Evolutionary conservation across 2,797 vertebrate genomes (phyloP).

Genomic region (Pseudomugil gertrudae): DNA sequence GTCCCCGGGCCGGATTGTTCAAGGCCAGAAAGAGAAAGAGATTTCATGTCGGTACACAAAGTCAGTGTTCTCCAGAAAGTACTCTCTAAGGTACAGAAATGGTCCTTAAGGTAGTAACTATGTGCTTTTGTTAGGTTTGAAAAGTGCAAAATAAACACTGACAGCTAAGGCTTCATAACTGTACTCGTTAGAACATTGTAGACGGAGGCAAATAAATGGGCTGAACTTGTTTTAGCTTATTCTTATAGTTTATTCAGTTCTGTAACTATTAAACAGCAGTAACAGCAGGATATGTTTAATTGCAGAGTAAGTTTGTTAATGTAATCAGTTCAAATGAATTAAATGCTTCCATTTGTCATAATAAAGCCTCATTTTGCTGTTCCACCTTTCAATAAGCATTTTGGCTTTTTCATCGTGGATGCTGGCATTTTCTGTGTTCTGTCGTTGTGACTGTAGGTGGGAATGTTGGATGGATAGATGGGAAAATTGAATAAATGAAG

Average conservation of each 20-base stretch:
- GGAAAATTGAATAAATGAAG: background rate
- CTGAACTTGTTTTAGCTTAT: background rate
- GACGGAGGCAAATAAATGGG: background rate
- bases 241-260: background rate
- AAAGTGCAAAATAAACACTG: background rate
- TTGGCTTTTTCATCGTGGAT: background rate
- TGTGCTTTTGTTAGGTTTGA: background rate
- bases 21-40: background rate
- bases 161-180: background rate
- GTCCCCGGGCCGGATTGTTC: slow-evolving; percentile 1
- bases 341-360: background rate
- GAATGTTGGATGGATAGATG: background rate
- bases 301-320: background rate
- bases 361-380: background rate
- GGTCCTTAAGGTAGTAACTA: background rate
- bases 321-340: background rate
- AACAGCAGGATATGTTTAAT: background rate
- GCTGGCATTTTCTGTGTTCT: background rate
- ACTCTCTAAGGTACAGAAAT: background rate
- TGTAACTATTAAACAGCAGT: background rate
- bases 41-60: background rate
- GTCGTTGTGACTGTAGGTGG: background rate
- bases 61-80: background rate
- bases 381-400: background rate
- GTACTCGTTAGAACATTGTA: background rate